Conservation (phyloP, 2,888 invertebrate species). For the Cartodere bifasciata region DNA sequence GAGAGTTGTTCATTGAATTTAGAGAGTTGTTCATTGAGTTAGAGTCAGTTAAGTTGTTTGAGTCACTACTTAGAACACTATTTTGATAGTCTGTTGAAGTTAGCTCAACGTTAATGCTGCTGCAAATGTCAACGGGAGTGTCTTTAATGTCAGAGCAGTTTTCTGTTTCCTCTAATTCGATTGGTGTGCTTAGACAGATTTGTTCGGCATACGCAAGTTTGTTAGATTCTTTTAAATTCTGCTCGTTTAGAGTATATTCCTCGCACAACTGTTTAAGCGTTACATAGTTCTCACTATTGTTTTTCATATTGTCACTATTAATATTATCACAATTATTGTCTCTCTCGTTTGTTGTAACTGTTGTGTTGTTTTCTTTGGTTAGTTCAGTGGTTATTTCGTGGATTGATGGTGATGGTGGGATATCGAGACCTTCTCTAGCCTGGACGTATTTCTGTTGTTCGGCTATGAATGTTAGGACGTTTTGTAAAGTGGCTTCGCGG, state of each 20-base stretch:
- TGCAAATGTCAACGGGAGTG: constrained; percentile 32
- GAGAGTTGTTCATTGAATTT: constrained; percentile 43
- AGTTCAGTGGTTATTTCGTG: constrained; percentile 21
- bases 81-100: constrained; percentile 25
- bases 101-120: constrained; percentile 29
- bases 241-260: constrained; percentile 28
- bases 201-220: constrained; percentile 31
- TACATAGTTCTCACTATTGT: constrained; percentile 31
- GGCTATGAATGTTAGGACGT: constrained; percentile 61
- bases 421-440: constrained; percentile 40
- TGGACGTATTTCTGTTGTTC: constrained; percentile 63
- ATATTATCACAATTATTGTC: constrained; percentile 23
- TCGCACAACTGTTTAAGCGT: constrained; percentile 33
- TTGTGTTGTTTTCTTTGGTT: constrained; percentile 39
- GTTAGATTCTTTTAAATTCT: constrained; percentile 15
- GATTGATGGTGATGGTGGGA: constrained; percentile 39
- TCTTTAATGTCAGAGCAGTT: constrained; percentile 33
- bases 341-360: constrained; percentile 33
- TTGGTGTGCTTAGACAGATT: constrained; percentile 33
- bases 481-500: constrained; percentile 57
- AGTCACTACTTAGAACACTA: constrained; percentile 19
- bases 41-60: constrained; percentile 27
- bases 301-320: constrained; percentile 20
- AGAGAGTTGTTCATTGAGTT: constrained; percentile 25
- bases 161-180: constrained; percentile 33